Conservation (phyloP, 2,113 vertebrate species). For the Scomber japonicus region DNA sequence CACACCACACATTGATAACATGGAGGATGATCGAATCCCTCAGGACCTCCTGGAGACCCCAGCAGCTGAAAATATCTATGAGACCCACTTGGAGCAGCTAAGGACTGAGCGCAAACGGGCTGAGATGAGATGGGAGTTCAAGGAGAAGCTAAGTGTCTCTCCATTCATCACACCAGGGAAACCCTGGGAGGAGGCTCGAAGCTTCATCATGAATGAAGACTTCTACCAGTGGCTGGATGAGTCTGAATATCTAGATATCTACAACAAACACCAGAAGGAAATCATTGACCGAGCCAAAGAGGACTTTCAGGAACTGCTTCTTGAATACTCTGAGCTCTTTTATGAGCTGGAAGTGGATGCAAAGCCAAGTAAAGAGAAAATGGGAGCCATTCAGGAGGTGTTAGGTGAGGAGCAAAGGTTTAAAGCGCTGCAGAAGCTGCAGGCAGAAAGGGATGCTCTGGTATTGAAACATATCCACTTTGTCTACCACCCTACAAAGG, state of each 20-base stretch:
- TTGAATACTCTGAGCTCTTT: conserved; percentile 98
- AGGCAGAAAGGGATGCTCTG: conserved; percentile 95
- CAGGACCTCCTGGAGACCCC: conserved; percentile 93
- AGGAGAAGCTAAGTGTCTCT: conserved; percentile 91
- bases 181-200: conserved; percentile 96
- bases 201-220: conserved; percentile 97
- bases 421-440: conserved; percentile 95
- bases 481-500: conserved; percentile 97
- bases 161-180: conserved; percentile 96
- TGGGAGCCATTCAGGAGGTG: conserved; percentile 97
- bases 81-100: conserved; percentile 91
- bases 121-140: conserved; percentile 92
- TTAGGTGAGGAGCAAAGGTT: conserved; percentile 95
- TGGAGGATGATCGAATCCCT: conserved; percentile 92
- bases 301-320: conserved; percentile 96
- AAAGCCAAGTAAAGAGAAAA: conserved; percentile 99
- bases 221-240: conserved; percentile 97
- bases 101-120: conserved; percentile 90
- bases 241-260: conserved; percentile 92
- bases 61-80: conserved; percentile 88
- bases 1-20: conserved; percentile 90
- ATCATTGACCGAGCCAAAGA: conserved; percentile 97
- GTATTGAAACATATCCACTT: conserved; percentile 99
- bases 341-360: conserved; percentile 97
- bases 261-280: conserved; percentile 95